Conservation (phyloP, 2,888 invertebrate genomes). For the Petrolisthes cinctipes region DNA sequence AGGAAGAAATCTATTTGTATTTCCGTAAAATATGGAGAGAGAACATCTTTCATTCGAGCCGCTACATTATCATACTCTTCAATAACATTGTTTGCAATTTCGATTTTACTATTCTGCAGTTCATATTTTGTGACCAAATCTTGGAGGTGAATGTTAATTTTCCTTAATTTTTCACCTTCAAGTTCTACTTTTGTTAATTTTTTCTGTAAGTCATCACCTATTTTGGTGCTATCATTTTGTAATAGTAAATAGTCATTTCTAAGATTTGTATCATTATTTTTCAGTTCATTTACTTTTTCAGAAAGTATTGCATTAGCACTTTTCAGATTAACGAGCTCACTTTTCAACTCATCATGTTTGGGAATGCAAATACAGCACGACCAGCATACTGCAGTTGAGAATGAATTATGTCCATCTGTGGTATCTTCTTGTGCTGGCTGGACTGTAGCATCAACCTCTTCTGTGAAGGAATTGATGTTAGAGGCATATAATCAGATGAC, state of each 20-base stretch:
- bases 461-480: background rate
- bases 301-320: background rate
- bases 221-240: background rate
- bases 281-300: background rate
- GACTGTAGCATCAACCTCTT: background rate
- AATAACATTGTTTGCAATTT: background rate
- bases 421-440: background rate
- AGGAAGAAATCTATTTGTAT: background rate
- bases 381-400: background rate
- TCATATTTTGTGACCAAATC: background rate
- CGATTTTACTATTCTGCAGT: background rate
- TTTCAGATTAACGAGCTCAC: background rate
- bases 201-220: background rate
- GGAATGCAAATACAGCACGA: background rate
- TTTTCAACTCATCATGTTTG: background rate
- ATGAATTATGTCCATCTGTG: background rate
- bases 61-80: background rate
- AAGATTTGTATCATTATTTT: background rate
- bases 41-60: background rate
- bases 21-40: background rate
- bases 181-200: background rate
- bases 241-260: background rate
- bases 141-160: background rate
- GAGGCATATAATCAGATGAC: background rate
- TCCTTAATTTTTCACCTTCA: background rate